Base-by-base conservation (phyloP, 2,888 invertebrate species). In the Andrena camellia region DNA sequence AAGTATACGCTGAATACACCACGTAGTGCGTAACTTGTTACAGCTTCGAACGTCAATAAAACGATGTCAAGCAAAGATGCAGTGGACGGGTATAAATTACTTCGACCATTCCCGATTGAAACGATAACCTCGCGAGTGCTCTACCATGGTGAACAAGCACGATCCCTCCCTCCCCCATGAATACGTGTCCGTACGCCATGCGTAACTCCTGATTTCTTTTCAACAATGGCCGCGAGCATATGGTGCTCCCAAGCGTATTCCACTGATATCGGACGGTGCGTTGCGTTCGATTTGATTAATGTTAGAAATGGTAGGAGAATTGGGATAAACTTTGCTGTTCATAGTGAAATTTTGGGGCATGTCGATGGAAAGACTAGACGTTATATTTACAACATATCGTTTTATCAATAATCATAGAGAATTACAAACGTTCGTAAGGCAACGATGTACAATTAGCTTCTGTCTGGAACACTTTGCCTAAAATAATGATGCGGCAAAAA, bases 371-470 rank as follows among this genome's bases (percentile, higher is more conserved):
- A 42, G 10, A n/a, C 4, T 7, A n/a, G 8, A 35, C 59, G 48
- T 23, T 31, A 68, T 64, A 73, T 79, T 81, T 70, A 80, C 73
- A 88, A 75, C 81, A 86, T 81, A 79, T 57, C 76, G 72, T 73
- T 84, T 86, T 83, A 86, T 87, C 57, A 59, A 77, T 77, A 54
- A 72, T 82, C 60, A 70, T 78, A 69, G 59, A 74, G 71, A 80
- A 82, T 86, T 88, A 87, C 77, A 88, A 87, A 88, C 73, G 67
- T 76, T 72, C 75, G 76, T 76, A 76, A 67, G 80, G 77, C 67
- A 86, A 85, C 74, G 79, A 81, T 86, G 64, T 84, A 86, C 79
- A 86, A 63, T 57, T 52, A 79, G 59, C 33, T 66, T 59, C 60
- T 60, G 59, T 35, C 75, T 13, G 42, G 52, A 20, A 42, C 17